phyloP scores from a whole-genome alignment of 1,140 invertebrate species.

The Limonius californicus region DNA sequence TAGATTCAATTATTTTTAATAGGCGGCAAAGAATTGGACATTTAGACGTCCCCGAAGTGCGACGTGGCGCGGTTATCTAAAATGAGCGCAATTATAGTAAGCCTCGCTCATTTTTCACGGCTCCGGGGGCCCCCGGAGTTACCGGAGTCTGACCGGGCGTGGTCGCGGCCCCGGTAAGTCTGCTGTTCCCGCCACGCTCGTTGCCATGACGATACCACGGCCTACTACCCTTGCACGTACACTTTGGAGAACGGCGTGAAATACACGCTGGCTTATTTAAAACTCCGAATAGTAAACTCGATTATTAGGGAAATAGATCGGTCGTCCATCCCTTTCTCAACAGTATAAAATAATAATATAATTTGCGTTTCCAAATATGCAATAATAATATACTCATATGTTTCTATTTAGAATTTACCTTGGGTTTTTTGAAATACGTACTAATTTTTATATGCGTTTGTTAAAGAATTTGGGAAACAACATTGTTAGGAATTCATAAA shows the following conservation, averaged over 20 bases:
- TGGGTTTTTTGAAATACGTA: too few species aligned
- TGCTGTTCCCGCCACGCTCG: slow-evolving; percentile 12
- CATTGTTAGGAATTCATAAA: too few species aligned
- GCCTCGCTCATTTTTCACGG: neutral
- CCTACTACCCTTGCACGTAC: neutral
- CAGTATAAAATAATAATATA: too few species aligned
- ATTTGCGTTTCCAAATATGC: too few species aligned
- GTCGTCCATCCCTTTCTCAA: too few species aligned
- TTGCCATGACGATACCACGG: slow-evolving; percentile 8
- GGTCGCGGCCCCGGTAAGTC: slow-evolving; percentile 11
- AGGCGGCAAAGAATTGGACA: neutral
- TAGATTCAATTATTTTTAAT: neutral
- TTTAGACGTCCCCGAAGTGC: neutral
- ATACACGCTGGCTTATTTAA: too few species aligned
- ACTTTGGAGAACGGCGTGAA: neutral
- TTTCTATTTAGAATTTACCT: too few species aligned
- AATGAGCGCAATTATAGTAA: neutral
- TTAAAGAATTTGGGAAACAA: too few species aligned
- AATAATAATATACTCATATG: too few species aligned
- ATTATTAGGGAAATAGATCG: too few species aligned
- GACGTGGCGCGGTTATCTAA: neutral
- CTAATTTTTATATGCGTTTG: too few species aligned
- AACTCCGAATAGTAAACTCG: too few species aligned
- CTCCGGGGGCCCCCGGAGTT: neutral
- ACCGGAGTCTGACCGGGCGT: neutral